These are phyloP conservation scores for Leucozona laternaria DNA, from an alignment of 2,888 invertebrate species.

Conservation along the genomic window DNA sequence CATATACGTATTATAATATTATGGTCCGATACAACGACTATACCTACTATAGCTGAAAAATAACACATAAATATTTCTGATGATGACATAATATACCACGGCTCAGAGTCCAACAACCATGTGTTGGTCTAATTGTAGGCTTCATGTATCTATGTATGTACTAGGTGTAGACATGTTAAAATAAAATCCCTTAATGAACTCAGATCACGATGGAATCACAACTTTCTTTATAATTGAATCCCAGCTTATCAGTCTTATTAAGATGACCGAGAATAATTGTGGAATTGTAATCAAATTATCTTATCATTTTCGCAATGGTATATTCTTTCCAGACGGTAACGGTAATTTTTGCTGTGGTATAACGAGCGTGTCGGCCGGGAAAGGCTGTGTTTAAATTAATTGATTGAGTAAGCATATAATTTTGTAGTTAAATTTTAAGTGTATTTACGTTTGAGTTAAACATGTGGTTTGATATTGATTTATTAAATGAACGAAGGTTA, in stretches of 20 bases:
- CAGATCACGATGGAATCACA: slow-evolving; percentile 16
- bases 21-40: not conserved
- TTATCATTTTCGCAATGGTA: not conserved
- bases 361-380: not conserved
- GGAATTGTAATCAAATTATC: slow-evolving; percentile 38
- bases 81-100: slow-evolving; percentile 39
- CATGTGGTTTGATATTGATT: not conserved
- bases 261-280: slow-evolving; percentile 49
- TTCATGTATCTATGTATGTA: no score
- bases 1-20: not conserved
- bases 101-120: slow-evolving; percentile 26
- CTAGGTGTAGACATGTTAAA: not conserved
- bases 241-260: slow-evolving; percentile 33
- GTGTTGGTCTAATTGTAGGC: not conserved
- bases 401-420: slow-evolving; percentile 2
- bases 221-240: slow-evolving; percentile 29
- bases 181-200: not conserved
- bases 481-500: not conserved
- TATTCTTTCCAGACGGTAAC: not conserved
- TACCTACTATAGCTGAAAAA: not conserved
- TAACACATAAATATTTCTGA: not conserved
- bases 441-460: not conserved
- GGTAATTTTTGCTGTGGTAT: not conserved
- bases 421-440: not conserved
- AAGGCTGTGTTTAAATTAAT: not conserved